These are phyloP conservation scores for Lineus longissimus DNA, from an alignment of 1,140 invertebrate species.

Conservation along the genomic window DNA sequence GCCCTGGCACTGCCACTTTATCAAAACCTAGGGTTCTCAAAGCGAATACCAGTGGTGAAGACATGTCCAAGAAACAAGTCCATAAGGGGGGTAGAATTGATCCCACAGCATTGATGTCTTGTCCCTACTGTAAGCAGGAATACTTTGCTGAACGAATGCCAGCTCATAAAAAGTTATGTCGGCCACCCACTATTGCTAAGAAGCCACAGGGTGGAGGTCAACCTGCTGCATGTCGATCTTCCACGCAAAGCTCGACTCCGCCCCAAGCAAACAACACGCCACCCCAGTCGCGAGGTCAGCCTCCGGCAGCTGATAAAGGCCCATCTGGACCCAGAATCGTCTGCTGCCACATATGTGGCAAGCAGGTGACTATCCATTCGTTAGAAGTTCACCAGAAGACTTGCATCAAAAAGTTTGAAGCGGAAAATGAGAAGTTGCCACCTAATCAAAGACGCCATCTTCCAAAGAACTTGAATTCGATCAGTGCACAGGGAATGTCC, in stretches of 20 bases:
- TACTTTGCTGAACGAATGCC: neutral
- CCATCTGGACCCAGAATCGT: neutral
- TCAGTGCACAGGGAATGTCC: neutral
- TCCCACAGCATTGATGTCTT: neutral
- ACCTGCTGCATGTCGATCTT: no score
- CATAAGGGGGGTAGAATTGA: neutral
- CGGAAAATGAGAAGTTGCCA: neutral
- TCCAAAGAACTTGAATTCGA: neutral
- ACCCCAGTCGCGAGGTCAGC: neutral
- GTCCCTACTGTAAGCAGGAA: neutral
- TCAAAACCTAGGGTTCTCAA: conserved; percentile 22
- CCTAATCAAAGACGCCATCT: neutral
- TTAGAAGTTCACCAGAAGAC: neutral
- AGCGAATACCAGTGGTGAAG: no score
- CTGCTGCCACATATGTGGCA: neutral
- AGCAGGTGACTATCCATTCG: neutral
- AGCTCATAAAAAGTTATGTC: no score
- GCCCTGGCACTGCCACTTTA: conserved; percentile 27
- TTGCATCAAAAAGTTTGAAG: conserved; percentile 1
- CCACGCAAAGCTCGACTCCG: neutral
- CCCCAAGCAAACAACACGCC: neutral
- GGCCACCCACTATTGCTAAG: no score
- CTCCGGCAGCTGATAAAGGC: neutral
- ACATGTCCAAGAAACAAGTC: neutral
- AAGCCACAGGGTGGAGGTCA: no score